These are phyloP conservation scores for Corticium candelabrum DNA, from an alignment of 37 sponge, comb jelly and placozoan genomes.

Conservation along the genomic window DNA sequence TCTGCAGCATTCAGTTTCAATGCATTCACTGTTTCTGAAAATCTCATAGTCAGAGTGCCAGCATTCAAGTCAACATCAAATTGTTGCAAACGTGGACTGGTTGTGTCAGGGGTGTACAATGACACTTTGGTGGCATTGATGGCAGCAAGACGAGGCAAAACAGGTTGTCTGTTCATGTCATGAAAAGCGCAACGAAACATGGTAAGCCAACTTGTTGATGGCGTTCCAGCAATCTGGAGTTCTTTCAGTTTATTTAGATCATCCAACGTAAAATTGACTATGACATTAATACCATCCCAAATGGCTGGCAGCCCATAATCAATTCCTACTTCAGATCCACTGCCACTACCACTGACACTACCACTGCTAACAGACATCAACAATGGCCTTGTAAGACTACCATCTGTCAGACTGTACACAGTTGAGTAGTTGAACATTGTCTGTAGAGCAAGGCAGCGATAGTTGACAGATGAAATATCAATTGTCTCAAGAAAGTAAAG, in stretches of 20 bases:
- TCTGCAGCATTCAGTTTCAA: not conserved
- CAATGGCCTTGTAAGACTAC: not conserved
- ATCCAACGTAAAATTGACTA: not conserved
- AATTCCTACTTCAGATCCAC: not conserved
- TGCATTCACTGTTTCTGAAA: slow-evolving; percentile 29
- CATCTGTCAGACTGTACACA: not conserved
- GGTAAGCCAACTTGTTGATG: slow-evolving; percentile 34
- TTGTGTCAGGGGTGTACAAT: slow-evolving; percentile 28
- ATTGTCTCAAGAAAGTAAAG: slow-evolving; percentile 60
- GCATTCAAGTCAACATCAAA: slow-evolving; percentile 44
- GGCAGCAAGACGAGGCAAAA: slow-evolving; percentile 2
- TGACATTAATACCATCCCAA: not conserved
- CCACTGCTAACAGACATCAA: not conserved
- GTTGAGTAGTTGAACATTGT: not conserved
- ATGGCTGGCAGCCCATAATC: not conserved
- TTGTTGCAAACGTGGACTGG: slow-evolving; percentile 26
- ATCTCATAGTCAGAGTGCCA: slow-evolving; percentile 35
- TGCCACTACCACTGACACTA: not conserved
- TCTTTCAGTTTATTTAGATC: slow-evolving; percentile 16
- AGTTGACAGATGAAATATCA: not conserved
- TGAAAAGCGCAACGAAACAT: slow-evolving; percentile 47
- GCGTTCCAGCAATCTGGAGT: not conserved
- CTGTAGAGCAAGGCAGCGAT: slow-evolving; percentile 1
- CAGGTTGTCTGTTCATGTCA: slow-evolving; percentile 35
- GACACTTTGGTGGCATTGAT: slow-evolving; percentile 39